phyloP scores from a whole-genome alignment of 2,113 vertebrate genomes.

The Strix uralensis region DNA sequence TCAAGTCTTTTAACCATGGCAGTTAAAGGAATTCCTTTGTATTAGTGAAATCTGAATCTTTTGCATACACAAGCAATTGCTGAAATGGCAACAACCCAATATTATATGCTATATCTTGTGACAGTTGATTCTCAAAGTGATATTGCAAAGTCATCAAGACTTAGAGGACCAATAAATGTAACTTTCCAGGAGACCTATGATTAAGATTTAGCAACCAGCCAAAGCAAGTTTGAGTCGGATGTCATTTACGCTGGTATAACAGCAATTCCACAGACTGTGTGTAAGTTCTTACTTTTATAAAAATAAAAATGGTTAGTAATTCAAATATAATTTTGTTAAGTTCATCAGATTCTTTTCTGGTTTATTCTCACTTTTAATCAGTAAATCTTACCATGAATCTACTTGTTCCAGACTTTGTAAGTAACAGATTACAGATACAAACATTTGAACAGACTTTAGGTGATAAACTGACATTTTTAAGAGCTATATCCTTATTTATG shows the following conservation, averaged over 20 bases:
- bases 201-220: neutral
- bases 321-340: neutral
- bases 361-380: neutral
- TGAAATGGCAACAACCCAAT: neutral
- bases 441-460: neutral
- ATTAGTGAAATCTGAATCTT: neutral
- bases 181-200: neutral
- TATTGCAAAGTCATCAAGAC: neutral
- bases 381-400: neutral
- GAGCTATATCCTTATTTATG: neutral
- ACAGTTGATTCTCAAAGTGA: neutral
- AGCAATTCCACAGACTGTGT: neutral
- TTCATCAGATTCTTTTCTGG: neutral
- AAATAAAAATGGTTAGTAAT: neutral
- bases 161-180: neutral
- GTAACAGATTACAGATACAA: neutral
- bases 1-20: neutral
- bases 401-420: neutral
- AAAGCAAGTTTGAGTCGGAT: neutral
- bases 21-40: neutral
- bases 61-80: neutral
- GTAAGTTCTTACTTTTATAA: neutral
- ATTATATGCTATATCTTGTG: neutral
- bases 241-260: neutral
- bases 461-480: neutral